phyloP scores from a whole-genome alignment of 92 coral and sea anemone genomes.

The Zoanthus sansibaricus region DNA sequence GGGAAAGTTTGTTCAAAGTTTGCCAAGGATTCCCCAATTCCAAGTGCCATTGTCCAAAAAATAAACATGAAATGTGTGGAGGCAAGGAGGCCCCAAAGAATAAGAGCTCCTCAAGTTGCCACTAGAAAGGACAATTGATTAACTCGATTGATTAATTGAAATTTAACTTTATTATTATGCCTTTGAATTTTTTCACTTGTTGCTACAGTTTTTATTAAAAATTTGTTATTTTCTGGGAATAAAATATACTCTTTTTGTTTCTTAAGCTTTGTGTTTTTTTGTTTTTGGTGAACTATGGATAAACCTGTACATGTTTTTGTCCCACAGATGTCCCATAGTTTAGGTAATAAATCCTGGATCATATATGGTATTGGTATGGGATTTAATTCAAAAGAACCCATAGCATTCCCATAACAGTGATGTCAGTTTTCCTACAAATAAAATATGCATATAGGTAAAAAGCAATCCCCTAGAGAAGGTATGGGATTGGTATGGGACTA shows the following conservation, averaged over 20 bases:
- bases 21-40: constrained; percentile 11
- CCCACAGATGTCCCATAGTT: constrained; percentile 8
- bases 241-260: background rate
- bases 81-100: constrained; percentile 36
- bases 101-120: constrained; percentile 8
- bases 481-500: background rate
- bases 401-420: constrained; percentile 5
- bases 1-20: constrained; percentile 19
- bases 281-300: constrained; percentile 1
- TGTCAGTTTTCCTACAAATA: background rate
- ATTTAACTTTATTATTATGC: background rate
- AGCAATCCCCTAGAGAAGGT: background rate
- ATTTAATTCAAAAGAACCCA: constrained; percentile 9
- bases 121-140: background rate
- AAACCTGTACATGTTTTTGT: background rate
- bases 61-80: background rate
- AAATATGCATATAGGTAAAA: background rate
- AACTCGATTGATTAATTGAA: background rate
- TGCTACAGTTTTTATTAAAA: background rate
- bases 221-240: background rate
- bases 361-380: constrained; percentile 13
- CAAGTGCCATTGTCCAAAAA: background rate
- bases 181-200: constrained; percentile 4
- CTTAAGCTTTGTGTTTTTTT: background rate
- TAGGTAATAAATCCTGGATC: constrained; percentile 12